These are phyloP conservation scores for Arothron firmamentum DNA, from an alignment of 2,113 vertebrate species.

Conservation along the genomic window DNA sequence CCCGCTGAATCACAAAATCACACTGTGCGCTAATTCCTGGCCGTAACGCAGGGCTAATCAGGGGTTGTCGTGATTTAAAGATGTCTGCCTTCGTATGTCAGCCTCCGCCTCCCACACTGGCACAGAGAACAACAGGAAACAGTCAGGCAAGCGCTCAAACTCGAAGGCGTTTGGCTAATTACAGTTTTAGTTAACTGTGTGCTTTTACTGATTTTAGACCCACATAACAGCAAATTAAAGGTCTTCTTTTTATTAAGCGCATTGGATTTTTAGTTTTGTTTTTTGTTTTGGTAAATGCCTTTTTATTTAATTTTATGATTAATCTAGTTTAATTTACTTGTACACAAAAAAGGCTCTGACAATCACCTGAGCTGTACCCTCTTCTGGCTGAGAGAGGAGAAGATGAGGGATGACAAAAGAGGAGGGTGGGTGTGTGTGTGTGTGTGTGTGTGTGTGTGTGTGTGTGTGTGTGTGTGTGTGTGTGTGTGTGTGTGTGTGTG, in stretches of 20 bases:
- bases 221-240: conserved; percentile 14
- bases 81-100: conserved; percentile 61
- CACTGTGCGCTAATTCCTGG: conserved; percentile 57
- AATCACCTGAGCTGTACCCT: conserved; percentile 40
- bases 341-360: conserved; percentile 11
- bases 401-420: conserved; percentile 23
- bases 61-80: conserved; percentile 68
- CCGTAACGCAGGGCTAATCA: conserved; percentile 61
- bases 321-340: not conserved
- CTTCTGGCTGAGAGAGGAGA: conserved; percentile 9
- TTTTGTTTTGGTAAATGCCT: no score
- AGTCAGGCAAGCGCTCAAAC: conserved; percentile 7
- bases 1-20: conserved; percentile 58
- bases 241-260: not conserved
- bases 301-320: no score
- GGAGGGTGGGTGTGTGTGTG: conserved; percentile 6
- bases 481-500: conserved; percentile 4
- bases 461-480: conserved; percentile 3
- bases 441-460: conserved; percentile 8
- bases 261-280: no score
- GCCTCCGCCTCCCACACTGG: conserved; percentile 50
- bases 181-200: conserved; percentile 29
- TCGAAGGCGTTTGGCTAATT: conserved; percentile 56
- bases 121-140: conserved; percentile 27
- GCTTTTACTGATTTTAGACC: conserved; percentile 16